These are phyloP conservation scores for Periophthalmodon schlosseri DNA, from an alignment of 2,113 vertebrate species.

Conservation along the genomic window DNA sequence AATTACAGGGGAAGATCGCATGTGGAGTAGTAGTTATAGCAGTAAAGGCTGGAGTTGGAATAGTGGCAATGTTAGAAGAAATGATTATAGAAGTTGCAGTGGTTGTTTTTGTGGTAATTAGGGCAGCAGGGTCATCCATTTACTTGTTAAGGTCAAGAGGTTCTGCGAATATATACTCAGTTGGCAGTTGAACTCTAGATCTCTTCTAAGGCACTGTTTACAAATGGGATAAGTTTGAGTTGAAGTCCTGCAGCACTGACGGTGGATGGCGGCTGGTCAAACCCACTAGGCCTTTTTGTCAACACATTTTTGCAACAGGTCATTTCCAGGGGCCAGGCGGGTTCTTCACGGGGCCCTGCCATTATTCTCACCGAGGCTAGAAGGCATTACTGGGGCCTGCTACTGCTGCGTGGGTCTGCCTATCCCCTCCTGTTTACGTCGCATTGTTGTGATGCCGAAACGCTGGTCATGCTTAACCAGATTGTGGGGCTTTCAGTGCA, in stretches of 20 bases:
- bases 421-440: conserved; percentile 32
- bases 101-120: neutral
- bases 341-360: conserved; percentile 25
- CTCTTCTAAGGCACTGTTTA: too few relatives aligned
- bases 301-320: conserved; percentile 55
- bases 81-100: neutral
- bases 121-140: neutral
- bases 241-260: conserved; percentile 27
- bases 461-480: conserved; percentile 59
- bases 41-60: neutral
- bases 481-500: conserved; percentile 45
- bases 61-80: neutral
- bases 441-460: conserved; percentile 52
- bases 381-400: conserved; percentile 10
- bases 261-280: conserved; percentile 39
- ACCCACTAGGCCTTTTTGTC: conserved; percentile 42
- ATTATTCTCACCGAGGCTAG: conserved; percentile 40
- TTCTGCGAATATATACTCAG: conserved; percentile 8
- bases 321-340: conserved; percentile 11
- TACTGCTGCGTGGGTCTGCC: conserved; percentile 32
- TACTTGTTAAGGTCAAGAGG: neutral
- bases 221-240: too few relatives aligned
- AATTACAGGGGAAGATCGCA: neutral
- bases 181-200: conserved; percentile 6
- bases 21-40: neutral